A percentile compares a stretch with the other conserved stretches of the same genome.
phyloP scores from a whole-genome alignment of 2,797 vertebrate genomes.

The Scarus forsteni region DNA sequence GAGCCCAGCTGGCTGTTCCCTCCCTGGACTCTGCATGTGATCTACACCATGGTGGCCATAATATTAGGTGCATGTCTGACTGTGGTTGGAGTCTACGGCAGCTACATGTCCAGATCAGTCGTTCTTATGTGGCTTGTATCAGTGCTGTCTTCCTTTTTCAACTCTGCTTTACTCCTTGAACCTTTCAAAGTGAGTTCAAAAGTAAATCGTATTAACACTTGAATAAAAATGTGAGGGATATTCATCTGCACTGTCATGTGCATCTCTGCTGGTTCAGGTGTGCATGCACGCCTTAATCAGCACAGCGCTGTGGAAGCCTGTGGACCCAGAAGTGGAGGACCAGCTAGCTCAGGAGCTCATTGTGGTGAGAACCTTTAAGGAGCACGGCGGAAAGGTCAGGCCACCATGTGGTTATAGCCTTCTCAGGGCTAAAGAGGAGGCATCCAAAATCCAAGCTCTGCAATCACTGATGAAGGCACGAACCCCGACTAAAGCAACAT shows the following conservation, averaged over 20 bases:
- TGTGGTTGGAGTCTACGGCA: slow-evolving; percentile 81
- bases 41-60: slow-evolving; percentile 73
- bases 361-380: slow-evolving; percentile 66
- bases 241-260: neutral
- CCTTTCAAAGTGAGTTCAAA: slow-evolving; percentile 80
- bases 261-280: slow-evolving; percentile 69
- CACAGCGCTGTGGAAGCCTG: slow-evolving; percentile 78
- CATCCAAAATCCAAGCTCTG: slow-evolving; percentile 81
- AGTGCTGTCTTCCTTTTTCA: slow-evolving; percentile 77
- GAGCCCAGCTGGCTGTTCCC: slow-evolving; percentile 77
- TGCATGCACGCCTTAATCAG: slow-evolving; percentile 75
- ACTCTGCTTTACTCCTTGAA: slow-evolving; percentile 84
- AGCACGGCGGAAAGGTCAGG: slow-evolving; percentile 71
- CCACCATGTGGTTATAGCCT: slow-evolving; percentile 85
- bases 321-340: slow-evolving; percentile 85
- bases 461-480: slow-evolving; percentile 82
- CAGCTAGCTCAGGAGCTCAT: slow-evolving; percentile 74
- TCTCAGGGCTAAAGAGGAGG: slow-evolving; percentile 86
- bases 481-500: neutral
- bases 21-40: slow-evolving; percentile 70
- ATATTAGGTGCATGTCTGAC: slow-evolving; percentile 76
- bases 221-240: too few species aligned
- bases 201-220: neutral
- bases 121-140: slow-evolving; percentile 86
- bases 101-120: slow-evolving; percentile 74